Conservation (phyloP, 2,888 invertebrate species). For the Creontiades dilutus region DNA sequence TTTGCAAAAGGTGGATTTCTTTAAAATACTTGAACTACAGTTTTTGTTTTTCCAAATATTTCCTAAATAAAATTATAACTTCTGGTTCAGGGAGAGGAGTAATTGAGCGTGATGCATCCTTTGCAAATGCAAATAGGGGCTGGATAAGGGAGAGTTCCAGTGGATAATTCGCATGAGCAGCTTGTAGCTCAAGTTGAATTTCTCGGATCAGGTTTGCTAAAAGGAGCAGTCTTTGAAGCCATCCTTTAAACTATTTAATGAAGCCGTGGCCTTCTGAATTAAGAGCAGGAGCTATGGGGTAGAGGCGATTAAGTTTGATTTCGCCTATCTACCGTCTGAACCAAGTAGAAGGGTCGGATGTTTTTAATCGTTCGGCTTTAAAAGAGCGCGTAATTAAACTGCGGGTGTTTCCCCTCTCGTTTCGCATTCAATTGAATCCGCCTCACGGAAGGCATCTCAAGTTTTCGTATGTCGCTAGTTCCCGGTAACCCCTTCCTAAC, state of each 20-base stretch:
- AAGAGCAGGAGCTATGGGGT: not conserved
- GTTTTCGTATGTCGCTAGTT: slow-evolving; percentile 20
- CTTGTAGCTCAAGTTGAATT: not conserved
- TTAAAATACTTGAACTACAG: too few relatives aligned
- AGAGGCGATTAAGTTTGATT: slow-evolving; percentile 24
- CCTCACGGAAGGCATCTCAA: slow-evolving; percentile 13
- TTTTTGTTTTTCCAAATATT: too few relatives aligned
- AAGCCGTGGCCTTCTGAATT: not conserved
- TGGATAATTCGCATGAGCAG: too few relatives aligned
- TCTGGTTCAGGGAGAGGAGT: too few relatives aligned
- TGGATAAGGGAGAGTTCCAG: too few relatives aligned
- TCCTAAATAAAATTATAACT: too few relatives aligned
- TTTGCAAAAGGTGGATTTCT: too few relatives aligned
- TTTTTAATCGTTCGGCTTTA: slow-evolving; percentile 36
- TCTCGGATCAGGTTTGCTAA: not conserved
- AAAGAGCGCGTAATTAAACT: slow-evolving; percentile 34
- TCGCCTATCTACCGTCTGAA: not conserved
- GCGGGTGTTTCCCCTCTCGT: not conserved
- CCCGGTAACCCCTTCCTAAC: not conserved
- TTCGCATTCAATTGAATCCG: slow-evolving; percentile 1
- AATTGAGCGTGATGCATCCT: too few relatives aligned
- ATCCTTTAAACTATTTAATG: not conserved
- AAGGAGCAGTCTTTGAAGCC: not conserved
- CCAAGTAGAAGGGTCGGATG: not conserved
- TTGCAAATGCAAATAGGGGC: too few relatives aligned